These are phyloP conservation scores for Corythoichthys intestinalis DNA, from an alignment of 2,113 vertebrate genomes.

Conservation along the genomic window DNA sequence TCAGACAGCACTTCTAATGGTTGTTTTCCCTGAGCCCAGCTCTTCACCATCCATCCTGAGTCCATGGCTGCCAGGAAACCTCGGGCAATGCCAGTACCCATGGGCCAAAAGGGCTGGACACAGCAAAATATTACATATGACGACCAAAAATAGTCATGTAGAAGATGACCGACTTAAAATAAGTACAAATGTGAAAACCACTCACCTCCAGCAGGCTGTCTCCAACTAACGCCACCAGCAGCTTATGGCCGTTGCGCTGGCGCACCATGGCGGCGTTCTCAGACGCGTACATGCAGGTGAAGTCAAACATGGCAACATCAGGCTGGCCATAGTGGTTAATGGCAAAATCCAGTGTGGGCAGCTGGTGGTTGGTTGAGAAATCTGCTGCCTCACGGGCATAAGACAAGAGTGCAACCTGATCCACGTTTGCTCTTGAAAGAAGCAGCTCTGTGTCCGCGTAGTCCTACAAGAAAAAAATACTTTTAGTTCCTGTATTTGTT, in stretches of 20 bases:
- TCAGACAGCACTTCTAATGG: conserved; percentile 94
- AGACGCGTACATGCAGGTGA: conserved; percentile 97
- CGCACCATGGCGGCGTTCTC: conserved; percentile 93
- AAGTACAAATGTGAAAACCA: background rate
- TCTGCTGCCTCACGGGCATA: conserved; percentile 91
- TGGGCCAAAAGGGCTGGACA: conserved; percentile 94
- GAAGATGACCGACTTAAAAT: background rate
- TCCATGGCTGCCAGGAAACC: conserved; percentile 97
- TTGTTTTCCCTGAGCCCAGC: conserved; percentile 87
- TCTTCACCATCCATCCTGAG: conserved; percentile 96
- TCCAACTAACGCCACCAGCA: conserved; percentile 90
- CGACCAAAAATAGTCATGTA: conserved; percentile 37
- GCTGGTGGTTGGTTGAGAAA: conserved; percentile 94
- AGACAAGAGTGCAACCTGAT: conserved; percentile 88
- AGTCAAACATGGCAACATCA: conserved; percentile 98
- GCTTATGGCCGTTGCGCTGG: conserved; percentile 83
- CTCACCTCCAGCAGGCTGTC: conserved; percentile 95
- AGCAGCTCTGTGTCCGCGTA: conserved; percentile 89
- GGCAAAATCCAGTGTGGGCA: conserved; percentile 91
- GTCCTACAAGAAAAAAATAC: conserved; percentile 70
- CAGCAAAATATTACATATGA: conserved; percentile 21
- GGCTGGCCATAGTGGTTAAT: conserved; percentile 99
- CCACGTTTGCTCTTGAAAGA: conserved; percentile 91
- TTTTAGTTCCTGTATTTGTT: too few relatives aligned
- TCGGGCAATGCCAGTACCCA: conserved; percentile 97